These are phyloP conservation scores for Rhadinocentrus ornatus DNA, from an alignment of 2,797 vertebrate genomes.

Conservation along the genomic window DNA sequence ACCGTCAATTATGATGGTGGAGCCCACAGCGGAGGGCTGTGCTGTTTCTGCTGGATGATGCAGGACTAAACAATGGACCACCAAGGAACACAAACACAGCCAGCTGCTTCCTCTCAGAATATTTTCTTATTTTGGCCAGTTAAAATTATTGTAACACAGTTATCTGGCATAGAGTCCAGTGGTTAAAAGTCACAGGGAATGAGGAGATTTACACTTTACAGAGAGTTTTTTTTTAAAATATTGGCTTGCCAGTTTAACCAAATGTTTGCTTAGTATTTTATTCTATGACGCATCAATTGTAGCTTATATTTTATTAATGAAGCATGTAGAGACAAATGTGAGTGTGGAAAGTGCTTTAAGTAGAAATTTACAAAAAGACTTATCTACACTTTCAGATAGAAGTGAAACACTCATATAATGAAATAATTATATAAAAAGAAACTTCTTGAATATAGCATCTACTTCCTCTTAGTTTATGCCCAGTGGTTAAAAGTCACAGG, in stretches of 20 bases:
- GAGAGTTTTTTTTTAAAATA: slow-evolving; percentile 1
- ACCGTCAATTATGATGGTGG: slow-evolving; percentile 60
- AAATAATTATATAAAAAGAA: not conserved
- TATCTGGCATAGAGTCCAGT: slow-evolving; percentile 1
- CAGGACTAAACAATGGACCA: slow-evolving; percentile 73
- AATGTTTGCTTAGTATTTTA: slow-evolving; percentile 1
- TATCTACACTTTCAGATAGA: not conserved
- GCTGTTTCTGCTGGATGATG: slow-evolving; percentile 63
- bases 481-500: no score
- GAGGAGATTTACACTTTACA: slow-evolving; percentile 22
- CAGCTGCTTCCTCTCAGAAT: slow-evolving; percentile 32
- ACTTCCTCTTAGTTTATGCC: not conserved
- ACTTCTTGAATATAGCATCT: not conserved
- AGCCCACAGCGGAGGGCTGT: slow-evolving; percentile 21
- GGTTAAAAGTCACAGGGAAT: not conserved
- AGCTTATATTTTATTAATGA: not conserved
- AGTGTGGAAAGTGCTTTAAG: not conserved
- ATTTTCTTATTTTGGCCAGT: slow-evolving; percentile 13
- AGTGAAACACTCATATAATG: not conserved
- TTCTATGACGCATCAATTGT: not conserved
- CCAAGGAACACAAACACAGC: slow-evolving; percentile 55
- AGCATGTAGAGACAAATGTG: not conserved
- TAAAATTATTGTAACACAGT: slow-evolving; percentile 12
- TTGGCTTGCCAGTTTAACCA: slow-evolving; percentile 7
- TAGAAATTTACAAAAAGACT: slow-evolving; percentile 3